A percentile compares a stretch with the other conserved stretches of the same genome.
phyloP scores from a whole-genome alignment of 1,140 invertebrate species.

The Saxidomus purpurata region DNA sequence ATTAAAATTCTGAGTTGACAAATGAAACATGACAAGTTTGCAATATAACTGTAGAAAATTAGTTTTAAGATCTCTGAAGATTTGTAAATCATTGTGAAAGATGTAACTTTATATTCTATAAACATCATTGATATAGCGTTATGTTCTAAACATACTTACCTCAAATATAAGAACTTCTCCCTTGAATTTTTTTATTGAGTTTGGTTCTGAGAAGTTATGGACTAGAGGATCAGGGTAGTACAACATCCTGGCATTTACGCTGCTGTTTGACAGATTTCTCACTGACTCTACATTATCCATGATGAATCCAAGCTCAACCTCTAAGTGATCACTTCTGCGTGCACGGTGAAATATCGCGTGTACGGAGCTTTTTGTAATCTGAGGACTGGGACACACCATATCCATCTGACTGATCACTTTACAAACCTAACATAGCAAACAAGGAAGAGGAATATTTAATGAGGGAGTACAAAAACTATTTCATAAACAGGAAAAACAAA shows the following conservation, averaged over 20 bases:
- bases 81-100: too few relatives aligned
- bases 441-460: too few relatives aligned
- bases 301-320: conserved; percentile 92
- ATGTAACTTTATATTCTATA: too few relatives aligned
- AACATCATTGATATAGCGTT: too few relatives aligned
- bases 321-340: conserved; percentile 72
- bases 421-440: conserved; percentile 88
- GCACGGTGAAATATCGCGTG: conserved; percentile 76
- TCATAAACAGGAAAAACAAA: too few relatives aligned
- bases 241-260: conserved; percentile 92
- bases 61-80: too few relatives aligned
- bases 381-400: conserved; percentile 98
- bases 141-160: conserved; percentile 84
- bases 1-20: too few relatives aligned
- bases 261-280: conserved; percentile 94
- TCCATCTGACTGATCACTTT: conserved; percentile 94
- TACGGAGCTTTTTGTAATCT: conserved; percentile 88
- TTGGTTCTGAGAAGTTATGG: conserved; percentile 92
- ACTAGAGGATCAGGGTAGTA: conserved; percentile 98
- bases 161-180: conserved; percentile 98
- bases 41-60: too few relatives aligned
- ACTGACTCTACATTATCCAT: conserved; percentile 98
- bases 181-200: conserved; percentile 94
- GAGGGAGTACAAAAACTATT: too few relatives aligned
- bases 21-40: too few relatives aligned